These are phyloP conservation scores for Amblyopsis rosae DNA, from an alignment of 2,113 vertebrate species.

Conservation along the genomic window DNA sequence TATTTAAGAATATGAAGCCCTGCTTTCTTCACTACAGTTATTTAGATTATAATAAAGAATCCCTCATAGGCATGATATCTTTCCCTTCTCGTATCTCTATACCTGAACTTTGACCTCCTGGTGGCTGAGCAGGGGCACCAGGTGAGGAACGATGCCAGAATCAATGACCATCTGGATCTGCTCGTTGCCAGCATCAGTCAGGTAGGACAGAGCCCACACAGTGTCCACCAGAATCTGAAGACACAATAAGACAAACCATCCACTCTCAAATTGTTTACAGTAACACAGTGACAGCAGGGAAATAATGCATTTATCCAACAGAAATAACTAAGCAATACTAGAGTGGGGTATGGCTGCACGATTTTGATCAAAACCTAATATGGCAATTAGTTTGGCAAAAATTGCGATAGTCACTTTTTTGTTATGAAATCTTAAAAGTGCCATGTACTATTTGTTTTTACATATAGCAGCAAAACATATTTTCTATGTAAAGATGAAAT, in stretches of 20 bases:
- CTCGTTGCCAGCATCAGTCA: slow-evolving; percentile 98
- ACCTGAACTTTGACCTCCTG: slow-evolving; percentile 99
- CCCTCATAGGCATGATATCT: background rate
- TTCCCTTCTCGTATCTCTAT: too few relatives aligned
- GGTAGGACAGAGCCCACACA: slow-evolving; percentile 97
- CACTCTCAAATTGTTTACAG: background rate
- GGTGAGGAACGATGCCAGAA: slow-evolving; percentile 92
- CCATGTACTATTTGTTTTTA: too few relatives aligned
- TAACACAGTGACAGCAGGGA: background rate
- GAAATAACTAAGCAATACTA: too few relatives aligned
- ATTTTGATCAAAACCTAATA: too few relatives aligned
- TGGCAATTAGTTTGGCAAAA: too few relatives aligned
- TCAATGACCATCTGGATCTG: slow-evolving; percentile 99
- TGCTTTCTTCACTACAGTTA: background rate
- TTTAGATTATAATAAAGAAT: background rate
- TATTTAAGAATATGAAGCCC: too few relatives aligned
- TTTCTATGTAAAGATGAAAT: too few relatives aligned
- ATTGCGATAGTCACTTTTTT: too few relatives aligned
- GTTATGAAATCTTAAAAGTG: too few relatives aligned
- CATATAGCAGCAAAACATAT: too few relatives aligned
- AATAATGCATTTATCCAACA: background rate
- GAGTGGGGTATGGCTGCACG: too few relatives aligned
- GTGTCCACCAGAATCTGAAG: slow-evolving; percentile 96
- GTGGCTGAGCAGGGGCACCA: slow-evolving; percentile 98
- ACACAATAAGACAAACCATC: background rate